Conservation (phyloP, 2,113 vertebrate genomes). For the Peromyscus polionotus region DNA sequence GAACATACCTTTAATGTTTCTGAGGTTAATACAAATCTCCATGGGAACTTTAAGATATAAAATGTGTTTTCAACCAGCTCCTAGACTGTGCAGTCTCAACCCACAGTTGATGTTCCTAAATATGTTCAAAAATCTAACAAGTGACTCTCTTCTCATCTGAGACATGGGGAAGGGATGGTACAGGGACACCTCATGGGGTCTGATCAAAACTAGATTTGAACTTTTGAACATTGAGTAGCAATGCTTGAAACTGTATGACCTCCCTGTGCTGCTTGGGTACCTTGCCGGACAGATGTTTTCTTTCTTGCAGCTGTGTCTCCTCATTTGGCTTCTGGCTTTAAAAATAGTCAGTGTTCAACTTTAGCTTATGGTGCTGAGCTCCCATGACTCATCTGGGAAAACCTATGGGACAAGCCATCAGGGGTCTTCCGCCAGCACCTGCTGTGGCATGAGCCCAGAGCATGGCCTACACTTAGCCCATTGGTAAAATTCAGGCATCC, state of each 20-base stretch:
- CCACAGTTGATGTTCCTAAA: background rate
- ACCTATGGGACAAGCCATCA: too few relatives aligned
- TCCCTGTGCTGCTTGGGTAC: background rate
- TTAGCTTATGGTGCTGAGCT: background rate
- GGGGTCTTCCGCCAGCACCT: background rate
- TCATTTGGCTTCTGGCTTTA: background rate
- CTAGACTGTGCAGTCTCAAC: background rate
- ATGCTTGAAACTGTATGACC: background rate
- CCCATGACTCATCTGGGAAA: background rate
- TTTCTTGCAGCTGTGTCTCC: background rate
- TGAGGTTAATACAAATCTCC: background rate
- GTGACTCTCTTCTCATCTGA: background rate
- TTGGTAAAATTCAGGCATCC: background rate
- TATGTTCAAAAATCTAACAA: background rate
- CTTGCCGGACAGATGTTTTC: background rate
- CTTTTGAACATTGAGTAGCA: background rate
- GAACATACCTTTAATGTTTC: background rate
- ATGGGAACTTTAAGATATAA: background rate
- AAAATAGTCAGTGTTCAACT: background rate
- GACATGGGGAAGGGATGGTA: background rate
- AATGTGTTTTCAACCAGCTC: background rate
- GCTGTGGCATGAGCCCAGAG: background rate
- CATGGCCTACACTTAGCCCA: background rate
- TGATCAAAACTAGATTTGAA: background rate
- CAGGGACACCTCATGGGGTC: background rate